Base-by-base conservation (phyloP, 92 coral and sea anemone species). In the Metridium senile region DNA sequence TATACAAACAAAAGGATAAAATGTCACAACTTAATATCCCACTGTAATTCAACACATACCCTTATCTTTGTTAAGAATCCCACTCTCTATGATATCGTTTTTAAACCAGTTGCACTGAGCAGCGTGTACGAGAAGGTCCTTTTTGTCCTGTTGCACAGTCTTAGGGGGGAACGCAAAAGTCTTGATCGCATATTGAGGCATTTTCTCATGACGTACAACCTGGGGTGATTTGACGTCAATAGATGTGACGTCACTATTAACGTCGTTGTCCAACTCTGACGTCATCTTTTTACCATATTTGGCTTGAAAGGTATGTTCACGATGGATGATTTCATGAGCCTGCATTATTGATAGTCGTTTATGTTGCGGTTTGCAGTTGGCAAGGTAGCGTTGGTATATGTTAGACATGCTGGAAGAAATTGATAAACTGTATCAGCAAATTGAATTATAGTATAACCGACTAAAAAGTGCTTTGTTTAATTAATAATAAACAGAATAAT, bases 241-340 rank as follows among this genome's bases (percentile, higher is more conserved):
- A 9, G 54, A n/a, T 20, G 29, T 6, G 46, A 30, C 81, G 21
- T 32, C 70, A 23, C 34, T 81, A 0, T 62, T 53, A n/a, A n/a
- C n/a, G n/a, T 33, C 67, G 66, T 22, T 77, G 66, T 9, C 33
- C 39, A 13, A 56, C 56, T 54, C 25, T 54, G 54, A 10, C 49
- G 17, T 75, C 25, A 22, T 45, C 56, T 21, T 66, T 70, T 43
- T 76, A 28, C 97, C 89, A 77, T 91, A 91, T 78, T 91, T 91
- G 85, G 83, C 66, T 16, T 81, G 85, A 71, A 91, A 87, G 67
- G 85, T 85, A 66, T 74, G 78, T 79, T 91, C 97, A 80, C 83
- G 88, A 10, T 91, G 90, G 43, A 91, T 70, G 70, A 91, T 84
- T 75, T 91, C 97, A n/a, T 77, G 87, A 26, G 97, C 87, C 85